These are phyloP conservation scores for Nibea coibor DNA, from an alignment of 2,113 vertebrate genomes.

Conservation along the genomic window DNA sequence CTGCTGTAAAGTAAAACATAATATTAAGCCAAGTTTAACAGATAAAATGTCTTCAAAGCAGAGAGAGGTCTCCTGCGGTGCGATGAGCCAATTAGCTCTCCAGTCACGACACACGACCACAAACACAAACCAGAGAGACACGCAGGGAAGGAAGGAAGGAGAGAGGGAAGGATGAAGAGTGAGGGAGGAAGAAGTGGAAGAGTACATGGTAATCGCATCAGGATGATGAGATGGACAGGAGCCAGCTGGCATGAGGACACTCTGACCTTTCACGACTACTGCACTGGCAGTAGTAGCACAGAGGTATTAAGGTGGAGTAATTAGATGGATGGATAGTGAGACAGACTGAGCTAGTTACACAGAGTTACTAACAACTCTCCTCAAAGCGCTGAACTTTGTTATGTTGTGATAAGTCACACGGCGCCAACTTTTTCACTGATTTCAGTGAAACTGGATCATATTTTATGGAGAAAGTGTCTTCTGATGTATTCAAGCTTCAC, in stretches of 20 bases:
- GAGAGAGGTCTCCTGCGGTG: slow-evolving; percentile 3
- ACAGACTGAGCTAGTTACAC: background rate
- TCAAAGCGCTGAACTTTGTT: background rate
- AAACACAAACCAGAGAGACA: slow-evolving; percentile 3
- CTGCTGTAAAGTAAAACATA: slow-evolving; percentile 13
- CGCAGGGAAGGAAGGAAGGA: background rate
- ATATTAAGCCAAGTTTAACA: background rate
- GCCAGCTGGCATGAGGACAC: slow-evolving; percentile 28
- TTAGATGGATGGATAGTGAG: slow-evolving; percentile 3
- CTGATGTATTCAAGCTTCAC: too few relatives aligned
- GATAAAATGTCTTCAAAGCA: background rate
- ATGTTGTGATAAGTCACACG: too few relatives aligned
- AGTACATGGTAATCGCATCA: background rate
- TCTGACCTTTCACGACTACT: slow-evolving; percentile 32
- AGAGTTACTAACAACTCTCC: background rate
- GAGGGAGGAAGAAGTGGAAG: background rate
- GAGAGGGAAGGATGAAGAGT: background rate
- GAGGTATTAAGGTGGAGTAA: slow-evolving; percentile 27
- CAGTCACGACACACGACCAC: slow-evolving; percentile 15
- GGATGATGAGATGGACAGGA: slow-evolving; percentile 28
- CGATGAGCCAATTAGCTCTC: slow-evolving; percentile 4
- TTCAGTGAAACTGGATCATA: too few relatives aligned
- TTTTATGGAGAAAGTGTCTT: too few relatives aligned
- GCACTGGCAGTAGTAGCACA: slow-evolving; percentile 10
- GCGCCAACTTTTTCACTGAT: too few relatives aligned